Evolutionary conservation across 2,113 vertebrate species (phyloP).

Genomic region (Syrmaticus mikado): DNA sequence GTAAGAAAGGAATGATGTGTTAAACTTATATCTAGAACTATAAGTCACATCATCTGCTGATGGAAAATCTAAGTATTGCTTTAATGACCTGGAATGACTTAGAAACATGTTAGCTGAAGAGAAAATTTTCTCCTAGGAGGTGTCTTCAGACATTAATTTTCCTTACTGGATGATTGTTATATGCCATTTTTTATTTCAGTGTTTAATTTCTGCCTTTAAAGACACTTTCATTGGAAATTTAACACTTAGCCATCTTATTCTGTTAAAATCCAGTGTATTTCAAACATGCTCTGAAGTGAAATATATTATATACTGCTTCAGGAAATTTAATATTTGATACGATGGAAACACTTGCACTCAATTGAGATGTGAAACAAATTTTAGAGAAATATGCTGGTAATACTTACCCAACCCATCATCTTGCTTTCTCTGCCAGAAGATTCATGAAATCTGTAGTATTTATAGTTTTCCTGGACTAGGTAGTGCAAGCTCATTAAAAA

Average conservation of each 20-base stretch:
- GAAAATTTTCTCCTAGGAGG: neutral
- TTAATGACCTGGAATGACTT: neutral
- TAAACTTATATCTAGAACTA: neutral
- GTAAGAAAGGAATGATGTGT: neutral
- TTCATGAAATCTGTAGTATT: constrained; percentile 57
- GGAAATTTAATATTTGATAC: neutral
- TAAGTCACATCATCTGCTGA: neutral
- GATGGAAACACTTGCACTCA: constrained; percentile 25
- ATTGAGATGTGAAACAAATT: constrained; percentile 51
- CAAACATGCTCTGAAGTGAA: neutral
- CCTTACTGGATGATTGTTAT: neutral
- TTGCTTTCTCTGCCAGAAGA: constrained; percentile 60
- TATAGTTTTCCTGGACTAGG: neutral
- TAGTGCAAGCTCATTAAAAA: constrained; percentile 12
- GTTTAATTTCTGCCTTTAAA: neutral
- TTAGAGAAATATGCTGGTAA: constrained; percentile 21
- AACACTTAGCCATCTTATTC: neutral
- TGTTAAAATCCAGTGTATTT: neutral
- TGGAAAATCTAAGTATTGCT: neutral
- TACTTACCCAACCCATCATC: constrained; percentile 50
- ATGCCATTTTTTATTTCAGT: neutral
- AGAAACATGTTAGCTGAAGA: neutral
- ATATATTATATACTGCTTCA: neutral
- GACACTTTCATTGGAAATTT: neutral
- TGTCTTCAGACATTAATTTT: neutral